A percentile compares a stretch with the other conserved stretches of the same genome.
Evolutionary conservation across 2,797 vertebrate species (phyloP).

Genomic region (Dallia pectoralis): DNA sequence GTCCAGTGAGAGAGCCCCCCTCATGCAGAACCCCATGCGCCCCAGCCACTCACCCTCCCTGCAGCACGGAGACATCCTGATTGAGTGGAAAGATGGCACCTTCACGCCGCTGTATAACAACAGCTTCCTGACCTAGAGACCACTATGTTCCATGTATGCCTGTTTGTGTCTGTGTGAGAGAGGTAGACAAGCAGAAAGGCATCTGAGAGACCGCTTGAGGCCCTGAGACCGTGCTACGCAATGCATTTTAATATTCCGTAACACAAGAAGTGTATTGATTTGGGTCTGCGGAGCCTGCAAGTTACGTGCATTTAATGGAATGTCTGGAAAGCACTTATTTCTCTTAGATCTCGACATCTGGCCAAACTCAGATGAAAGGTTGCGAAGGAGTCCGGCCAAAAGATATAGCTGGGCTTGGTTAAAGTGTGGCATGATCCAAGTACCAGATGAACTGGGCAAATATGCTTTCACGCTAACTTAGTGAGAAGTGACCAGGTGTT

Average conservation of each 20-base stretch:
- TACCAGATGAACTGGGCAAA: constrained; percentile 6
- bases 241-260: background rate
- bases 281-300: background rate
- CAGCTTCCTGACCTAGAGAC: constrained; percentile 50
- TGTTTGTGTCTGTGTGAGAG: background rate
- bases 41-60: constrained; percentile 68
- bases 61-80: constrained; percentile 81
- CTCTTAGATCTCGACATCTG: background rate
- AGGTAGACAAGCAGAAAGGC: background rate
- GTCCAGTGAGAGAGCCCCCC: constrained; percentile 61
- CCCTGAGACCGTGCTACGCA: background rate
- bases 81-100: constrained; percentile 86
- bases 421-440: background rate
- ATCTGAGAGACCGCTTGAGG: background rate
- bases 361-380: constrained; percentile 32
- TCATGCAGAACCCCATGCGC: constrained; percentile 66
- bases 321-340: constrained; percentile 6
- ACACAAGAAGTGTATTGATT: background rate
- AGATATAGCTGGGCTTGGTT: background rate
- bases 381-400: constrained; percentile 15
- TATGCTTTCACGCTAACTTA: constrained; percentile 23
- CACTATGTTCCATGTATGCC: constrained; percentile 8
- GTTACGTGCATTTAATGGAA: constrained; percentile 11
- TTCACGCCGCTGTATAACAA: constrained; percentile 80
- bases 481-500: constrained; percentile 1